Conservation (phyloP, 2,797 vertebrate genomes). For the Scolopax rusticola region DNA sequence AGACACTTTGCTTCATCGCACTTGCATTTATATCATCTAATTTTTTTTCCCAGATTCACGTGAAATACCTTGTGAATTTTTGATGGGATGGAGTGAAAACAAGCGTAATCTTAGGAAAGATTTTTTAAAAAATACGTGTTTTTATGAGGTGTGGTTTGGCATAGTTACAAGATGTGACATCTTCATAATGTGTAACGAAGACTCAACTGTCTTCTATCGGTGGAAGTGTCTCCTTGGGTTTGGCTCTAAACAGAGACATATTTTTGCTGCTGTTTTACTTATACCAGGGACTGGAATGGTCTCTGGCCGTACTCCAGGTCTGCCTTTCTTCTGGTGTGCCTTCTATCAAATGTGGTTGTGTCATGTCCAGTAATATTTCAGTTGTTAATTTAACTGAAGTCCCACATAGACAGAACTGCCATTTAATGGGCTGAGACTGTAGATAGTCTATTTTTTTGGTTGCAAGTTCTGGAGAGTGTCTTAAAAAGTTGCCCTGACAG, state of each 20-base stretch:
- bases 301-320: neutral
- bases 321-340: neutral
- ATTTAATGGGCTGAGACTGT: neutral
- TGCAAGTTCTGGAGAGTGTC: neutral
- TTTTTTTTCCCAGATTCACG: neutral
- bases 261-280: neutral
- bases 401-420: neutral
- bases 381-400: neutral
- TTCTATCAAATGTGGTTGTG: neutral
- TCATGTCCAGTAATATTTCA: neutral
- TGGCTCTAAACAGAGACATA: neutral
- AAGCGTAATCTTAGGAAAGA: neutral
- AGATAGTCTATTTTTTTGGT: neutral
- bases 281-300: neutral
- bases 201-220: neutral
- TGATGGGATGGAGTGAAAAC: neutral
- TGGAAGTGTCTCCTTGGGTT: neutral
- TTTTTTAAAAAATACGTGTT: fast-evolving
- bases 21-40: neutral
- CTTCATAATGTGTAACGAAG: neutral
- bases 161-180: neutral
- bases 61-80: neutral
- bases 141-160: neutral
- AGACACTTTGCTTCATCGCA: neutral
- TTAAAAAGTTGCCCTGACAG: neutral